Evolutionary conservation across 2,888 invertebrate species (phyloP).

Genomic region (Rhorus exstirpatorius): DNA sequence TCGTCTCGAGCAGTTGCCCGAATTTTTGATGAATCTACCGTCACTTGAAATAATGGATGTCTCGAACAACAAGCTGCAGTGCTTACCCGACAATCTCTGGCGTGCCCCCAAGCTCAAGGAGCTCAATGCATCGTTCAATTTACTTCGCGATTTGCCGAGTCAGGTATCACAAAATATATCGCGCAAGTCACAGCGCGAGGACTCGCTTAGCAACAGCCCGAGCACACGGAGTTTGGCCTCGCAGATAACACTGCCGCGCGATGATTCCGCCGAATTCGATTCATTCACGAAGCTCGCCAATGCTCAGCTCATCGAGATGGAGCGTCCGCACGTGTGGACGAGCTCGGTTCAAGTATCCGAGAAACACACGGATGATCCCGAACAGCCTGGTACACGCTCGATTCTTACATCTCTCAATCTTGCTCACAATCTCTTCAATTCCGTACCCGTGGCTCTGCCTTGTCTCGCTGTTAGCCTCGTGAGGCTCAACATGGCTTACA

Average conservation of each 20-base stretch:
- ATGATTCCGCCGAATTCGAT: constrained; percentile 83
- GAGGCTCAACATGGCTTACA: constrained; percentile 96
- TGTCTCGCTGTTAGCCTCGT: constrained; percentile 96
- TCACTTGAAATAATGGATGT: constrained; percentile 93
- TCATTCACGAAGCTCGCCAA: constrained; percentile 85
- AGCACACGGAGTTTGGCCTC: constrained; percentile 80
- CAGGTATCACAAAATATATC: constrained; percentile 81
- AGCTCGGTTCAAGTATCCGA: constrained; percentile 90
- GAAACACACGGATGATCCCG: constrained; percentile 88
- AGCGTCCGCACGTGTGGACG: constrained; percentile 93
- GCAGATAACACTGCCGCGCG: constrained; percentile 79
- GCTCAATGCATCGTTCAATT: constrained; percentile 95
- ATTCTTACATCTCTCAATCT: constrained; percentile 93
- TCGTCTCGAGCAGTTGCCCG: constrained; percentile 93
- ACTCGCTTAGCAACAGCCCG: constrained; percentile 79
- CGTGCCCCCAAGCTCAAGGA: constrained; percentile 94
- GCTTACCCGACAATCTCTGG: constrained; percentile 95
- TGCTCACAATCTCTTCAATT: constrained; percentile 95
- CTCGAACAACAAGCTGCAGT: constrained; percentile 96
- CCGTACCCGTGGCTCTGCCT: constrained; percentile 95
- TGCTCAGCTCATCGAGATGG: constrained; percentile 87
- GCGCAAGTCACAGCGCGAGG: constrained; percentile 76
- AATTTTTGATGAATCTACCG: constrained; percentile 93
- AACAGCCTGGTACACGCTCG: constrained; percentile 88
- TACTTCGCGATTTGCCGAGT: constrained; percentile 91